phyloP scores from a whole-genome alignment of 2,888 invertebrate genomes.

The Hydraecia micacea region DNA sequence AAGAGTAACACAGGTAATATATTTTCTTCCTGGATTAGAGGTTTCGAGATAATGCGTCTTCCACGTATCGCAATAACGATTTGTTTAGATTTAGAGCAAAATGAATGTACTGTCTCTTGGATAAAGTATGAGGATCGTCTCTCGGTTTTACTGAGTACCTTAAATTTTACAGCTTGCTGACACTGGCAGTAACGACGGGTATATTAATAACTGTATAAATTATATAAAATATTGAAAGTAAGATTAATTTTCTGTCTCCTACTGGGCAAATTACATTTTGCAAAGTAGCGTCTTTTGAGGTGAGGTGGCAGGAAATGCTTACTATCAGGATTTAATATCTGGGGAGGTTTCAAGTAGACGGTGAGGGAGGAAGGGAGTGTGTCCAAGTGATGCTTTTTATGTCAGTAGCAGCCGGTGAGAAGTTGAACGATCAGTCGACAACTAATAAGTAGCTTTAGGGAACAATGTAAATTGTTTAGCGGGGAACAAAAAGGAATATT shows the following conservation, averaged over 20 bases:
- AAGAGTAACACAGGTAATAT: constrained; percentile 17
- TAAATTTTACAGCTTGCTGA: not conserved
- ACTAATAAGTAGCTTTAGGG: constrained; percentile 1
- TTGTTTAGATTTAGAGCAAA: constrained; percentile 27
- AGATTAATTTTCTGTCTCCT: constrained; percentile 18
- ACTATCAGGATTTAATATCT: constrained; percentile 54
- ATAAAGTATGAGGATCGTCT: not conserved
- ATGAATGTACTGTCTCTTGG: not conserved
- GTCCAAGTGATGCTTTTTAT: constrained; percentile 36
- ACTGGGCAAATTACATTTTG: constrained; percentile 28
- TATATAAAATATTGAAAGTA: constrained; percentile 6
- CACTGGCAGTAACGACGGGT: not conserved
- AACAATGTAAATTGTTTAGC: not conserved
- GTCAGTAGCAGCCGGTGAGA: constrained; percentile 25
- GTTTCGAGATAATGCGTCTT: constrained; percentile 22
- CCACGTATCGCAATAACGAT: constrained; percentile 16
- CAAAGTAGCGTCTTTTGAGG: constrained; percentile 33
- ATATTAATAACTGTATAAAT: not conserved
- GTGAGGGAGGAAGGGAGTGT: not conserved
- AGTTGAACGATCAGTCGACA: constrained; percentile 30
- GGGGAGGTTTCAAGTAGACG: constrained; percentile 24
- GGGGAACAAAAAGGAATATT: not conserved
- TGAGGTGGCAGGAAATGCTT: constrained; percentile 39
- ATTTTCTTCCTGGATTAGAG: constrained; percentile 20
- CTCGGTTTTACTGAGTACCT: not conserved